Evolutionary conservation across 2,113 vertebrate genomes (phyloP), one percentile per base, ranked within the genome.

Genomic region (Apteryx mantelli): DNA sequence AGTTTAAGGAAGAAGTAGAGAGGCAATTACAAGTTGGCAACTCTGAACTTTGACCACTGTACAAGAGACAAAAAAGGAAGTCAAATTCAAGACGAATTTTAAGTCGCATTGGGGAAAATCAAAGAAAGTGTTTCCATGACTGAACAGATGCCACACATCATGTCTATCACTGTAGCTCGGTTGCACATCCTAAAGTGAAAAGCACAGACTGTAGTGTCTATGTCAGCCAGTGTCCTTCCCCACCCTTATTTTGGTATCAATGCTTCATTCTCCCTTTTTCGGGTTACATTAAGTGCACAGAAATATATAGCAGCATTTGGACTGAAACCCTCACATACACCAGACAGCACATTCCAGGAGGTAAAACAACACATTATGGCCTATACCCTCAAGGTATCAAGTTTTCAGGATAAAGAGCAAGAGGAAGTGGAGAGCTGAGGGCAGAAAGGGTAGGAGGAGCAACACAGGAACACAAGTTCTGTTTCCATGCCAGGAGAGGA

Each of bases 251-350:
- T 98, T 98, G 98, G 98, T 98, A 98, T 98, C 48, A 38, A 97
- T 97, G 97, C 97, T 98, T 98, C 95, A 79, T 97, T 98, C 98
- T 97, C 98, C 98, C 98, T 97, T 98, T 96, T 97, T 98, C 92
- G 97, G 98, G 97, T 98, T 98, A 98, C 98, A 98, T 98, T 98
- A 98, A 98, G 98, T 98, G 98, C 98, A 98, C 98, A 98, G 97
- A 98, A 98, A 98, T 97, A 98, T 97, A 98, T 98, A 98, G 98
- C 98, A 98, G 98, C 98, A 98, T 98, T 98, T 98, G 97, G 97
- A 98, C 97, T 97, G 98, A 98, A 98, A 98, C 98, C 98, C 98
- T 98, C 97, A 98, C 98, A 91, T 97, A 98, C 97, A 98, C 97
- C 93, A 98, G 98, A 98, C 97, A 98, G 97, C 96, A 97, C 97